A percentile compares a stretch with the other conserved stretches of the same genome.
These are phyloP conservation scores for Leptura quadrifasciata DNA, from an alignment of 2,888 invertebrate species.

Conservation along the genomic window DNA sequence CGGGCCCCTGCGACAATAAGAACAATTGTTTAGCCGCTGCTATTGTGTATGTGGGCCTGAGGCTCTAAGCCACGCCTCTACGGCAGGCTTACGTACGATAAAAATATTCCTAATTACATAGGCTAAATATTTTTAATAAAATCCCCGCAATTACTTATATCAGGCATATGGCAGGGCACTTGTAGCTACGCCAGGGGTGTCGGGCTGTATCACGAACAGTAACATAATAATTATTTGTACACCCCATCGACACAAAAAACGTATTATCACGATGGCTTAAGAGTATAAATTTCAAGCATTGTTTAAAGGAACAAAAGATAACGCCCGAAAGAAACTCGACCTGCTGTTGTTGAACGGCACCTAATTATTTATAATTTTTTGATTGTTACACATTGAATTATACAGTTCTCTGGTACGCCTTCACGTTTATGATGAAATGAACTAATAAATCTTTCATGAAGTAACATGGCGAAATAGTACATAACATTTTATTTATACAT, in stretches of 20 bases:
- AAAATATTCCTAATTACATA: constrained; percentile 69
- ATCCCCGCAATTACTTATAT: constrained; percentile 66
- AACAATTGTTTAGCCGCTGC: constrained; percentile 67
- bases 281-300: constrained; percentile 46
- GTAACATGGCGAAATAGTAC: constrained; percentile 11
- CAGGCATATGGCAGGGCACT: constrained; percentile 68
- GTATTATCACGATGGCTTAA: constrained; percentile 49
- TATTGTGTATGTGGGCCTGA: constrained; percentile 67
- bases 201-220: constrained; percentile 59
- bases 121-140: constrained; percentile 66
- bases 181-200: constrained; percentile 69
- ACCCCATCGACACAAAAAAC: constrained; percentile 49
- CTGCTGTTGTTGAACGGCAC: constrained; percentile 41
- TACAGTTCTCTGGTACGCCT: not conserved
- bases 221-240: constrained; percentile 51
- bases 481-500: constrained; percentile 17
- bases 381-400: constrained; percentile 2
- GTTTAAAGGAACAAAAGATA: constrained; percentile 46
- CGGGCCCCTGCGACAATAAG: constrained; percentile 67
- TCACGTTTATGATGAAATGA: constrained; percentile 5
- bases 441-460: constrained; percentile 4
- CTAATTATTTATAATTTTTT: constrained; percentile 36
- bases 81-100: constrained; percentile 63
- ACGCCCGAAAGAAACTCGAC: constrained; percentile 36
- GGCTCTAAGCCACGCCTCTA: constrained; percentile 61